phyloP scores from a whole-genome alignment of 2,888 invertebrate genomes.

The Patella ulyssiponensis region DNA sequence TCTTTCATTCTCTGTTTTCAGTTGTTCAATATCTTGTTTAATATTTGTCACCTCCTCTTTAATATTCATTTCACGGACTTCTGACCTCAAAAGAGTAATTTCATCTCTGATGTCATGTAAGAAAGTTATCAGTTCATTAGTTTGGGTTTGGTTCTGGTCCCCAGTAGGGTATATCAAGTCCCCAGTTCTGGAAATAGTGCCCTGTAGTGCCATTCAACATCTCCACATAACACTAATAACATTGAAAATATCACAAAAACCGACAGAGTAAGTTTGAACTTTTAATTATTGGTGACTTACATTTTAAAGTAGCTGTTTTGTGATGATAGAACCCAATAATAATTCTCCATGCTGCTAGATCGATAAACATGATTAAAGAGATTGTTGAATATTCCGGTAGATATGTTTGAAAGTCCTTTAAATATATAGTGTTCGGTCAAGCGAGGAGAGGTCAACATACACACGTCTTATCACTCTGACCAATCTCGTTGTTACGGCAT shows the following conservation, averaged over 20 bases:
- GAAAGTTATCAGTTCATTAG: background rate
- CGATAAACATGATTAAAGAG: background rate
- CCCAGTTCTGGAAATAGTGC: background rate
- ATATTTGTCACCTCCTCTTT: constrained; percentile 4
- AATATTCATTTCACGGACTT: constrained; percentile 7
- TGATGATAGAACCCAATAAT: background rate
- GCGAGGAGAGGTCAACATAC: too few relatives aligned
- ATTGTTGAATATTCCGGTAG: too few relatives aligned
- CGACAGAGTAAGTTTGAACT: background rate
- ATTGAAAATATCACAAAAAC: background rate
- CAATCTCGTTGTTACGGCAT: too few relatives aligned
- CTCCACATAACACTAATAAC: background rate
- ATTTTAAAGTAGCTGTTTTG: background rate
- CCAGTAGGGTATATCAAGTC: background rate
- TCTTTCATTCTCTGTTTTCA: background rate
- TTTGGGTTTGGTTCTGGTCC: background rate
- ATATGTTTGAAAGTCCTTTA: too few relatives aligned
- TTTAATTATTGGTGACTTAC: constrained; percentile 1
- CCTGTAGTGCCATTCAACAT: constrained; percentile 9
- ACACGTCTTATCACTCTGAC: too few relatives aligned
- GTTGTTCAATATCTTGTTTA: constrained; percentile 3
- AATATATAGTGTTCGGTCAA: too few relatives aligned
- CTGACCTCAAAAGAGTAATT: background rate
- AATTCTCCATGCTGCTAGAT: background rate
- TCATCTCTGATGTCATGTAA: background rate